phyloP scores from a whole-genome alignment of 2,113 vertebrate genomes.

The Ptyas mucosa region DNA sequence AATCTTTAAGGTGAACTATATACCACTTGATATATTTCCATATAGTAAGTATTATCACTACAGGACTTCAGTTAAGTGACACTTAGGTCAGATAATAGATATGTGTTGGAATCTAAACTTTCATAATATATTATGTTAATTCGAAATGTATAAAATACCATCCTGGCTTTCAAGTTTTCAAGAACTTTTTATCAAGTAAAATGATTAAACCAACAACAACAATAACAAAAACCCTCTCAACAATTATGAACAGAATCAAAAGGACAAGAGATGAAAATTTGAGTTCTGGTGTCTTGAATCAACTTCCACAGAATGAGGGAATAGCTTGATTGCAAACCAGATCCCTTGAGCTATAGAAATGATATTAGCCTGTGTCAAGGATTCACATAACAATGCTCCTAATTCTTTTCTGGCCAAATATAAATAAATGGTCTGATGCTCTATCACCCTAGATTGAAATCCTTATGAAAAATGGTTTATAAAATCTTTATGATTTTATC shows the following conservation, averaged over 20 bases:
- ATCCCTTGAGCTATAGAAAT: not conserved
- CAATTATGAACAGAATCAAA: not conserved
- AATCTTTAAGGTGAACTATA: conserved; percentile 88
- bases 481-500: not conserved
- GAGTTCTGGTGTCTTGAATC: not conserved
- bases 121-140: not conserved
- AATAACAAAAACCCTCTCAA: not conserved
- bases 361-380: not conserved
- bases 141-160: not conserved
- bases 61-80: not conserved
- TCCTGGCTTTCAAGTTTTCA: not conserved
- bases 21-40: not conserved
- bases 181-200: not conserved
- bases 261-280: not conserved
- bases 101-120: not conserved
- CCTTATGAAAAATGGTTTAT: not conserved
- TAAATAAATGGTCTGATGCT: not conserved
- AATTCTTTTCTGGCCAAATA: not conserved
- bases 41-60: not conserved
- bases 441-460: not conserved
- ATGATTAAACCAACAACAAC: not conserved
- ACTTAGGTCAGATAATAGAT: not conserved
- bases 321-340: not conserved
- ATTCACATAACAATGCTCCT: not conserved
- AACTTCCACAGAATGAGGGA: not conserved